Evolutionary conservation across 2,888 invertebrate genomes (phyloP), one percentile per base, ranked within the genome.

Genomic region (Diloba caeruleocephala): DNA sequence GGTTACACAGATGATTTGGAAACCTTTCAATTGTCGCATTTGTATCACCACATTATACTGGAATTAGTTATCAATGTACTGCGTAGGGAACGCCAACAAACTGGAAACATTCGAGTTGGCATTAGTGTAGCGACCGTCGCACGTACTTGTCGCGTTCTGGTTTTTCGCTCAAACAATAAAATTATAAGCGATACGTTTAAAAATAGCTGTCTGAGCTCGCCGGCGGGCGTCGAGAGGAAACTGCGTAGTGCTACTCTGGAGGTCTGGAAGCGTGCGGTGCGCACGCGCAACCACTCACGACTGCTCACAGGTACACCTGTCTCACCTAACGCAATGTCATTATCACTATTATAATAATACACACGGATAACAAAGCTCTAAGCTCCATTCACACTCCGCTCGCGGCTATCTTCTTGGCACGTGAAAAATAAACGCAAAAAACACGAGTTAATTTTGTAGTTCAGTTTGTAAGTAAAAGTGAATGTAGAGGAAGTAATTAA

Each of bases 131-230:
- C 84, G 83, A 77, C 84, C 87, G 87, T 81, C 89, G 89, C 78
- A 86, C 83, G 83, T 82, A 85, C 89, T 89, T 89, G 92, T 92
- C 92, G 92, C 85, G 74, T 86, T 83, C 81, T 78, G 77, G 80
- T 84, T 85, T 92, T 90, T 89, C 83, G 88, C 83, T 85, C 80
- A 89, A 92, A 92, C 91, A 92, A 92, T 92, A 91, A 93, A 92
- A 91, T 92, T 92, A 92, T 92, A 92, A 88, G 87, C 89, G 84
- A 79, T 81, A 71, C 75, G 81, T 82, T 88, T 90, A 89, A 86
- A 92, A 91, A 92, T 92, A 92, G 87, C 79, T 59, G 76, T 76
- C 75, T 71, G 79, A 74, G 82, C 79, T 79, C 71, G 79, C 76
- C 76, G 70, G 64, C 75, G 82, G 53, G 74, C 69, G 79, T 78